phyloP scores from a whole-genome alignment of 2,797 vertebrate species.

The Sebastes baramenuke region DNA sequence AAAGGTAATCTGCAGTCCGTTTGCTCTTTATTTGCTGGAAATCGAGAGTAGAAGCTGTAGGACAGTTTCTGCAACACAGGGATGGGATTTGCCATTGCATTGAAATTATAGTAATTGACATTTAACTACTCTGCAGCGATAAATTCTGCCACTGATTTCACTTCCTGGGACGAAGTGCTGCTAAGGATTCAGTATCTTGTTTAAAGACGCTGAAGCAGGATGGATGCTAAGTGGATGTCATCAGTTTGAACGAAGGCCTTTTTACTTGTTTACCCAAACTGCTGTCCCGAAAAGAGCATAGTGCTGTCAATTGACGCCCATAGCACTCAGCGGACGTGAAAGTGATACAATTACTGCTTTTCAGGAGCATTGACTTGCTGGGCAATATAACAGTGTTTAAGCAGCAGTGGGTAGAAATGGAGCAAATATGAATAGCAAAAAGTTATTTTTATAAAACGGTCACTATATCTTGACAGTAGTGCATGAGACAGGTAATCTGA shows the following conservation, averaged over 20 bases:
- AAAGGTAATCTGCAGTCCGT: background rate
- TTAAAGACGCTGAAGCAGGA: background rate
- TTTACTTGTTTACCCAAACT: background rate
- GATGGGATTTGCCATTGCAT: background rate
- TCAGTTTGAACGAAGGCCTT: background rate
- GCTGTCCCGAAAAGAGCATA: background rate
- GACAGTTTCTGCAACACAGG: background rate
- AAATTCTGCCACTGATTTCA: background rate
- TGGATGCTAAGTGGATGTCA: background rate
- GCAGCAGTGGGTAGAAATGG: too few relatives aligned
- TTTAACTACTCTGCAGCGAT: background rate
- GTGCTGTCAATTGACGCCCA: background rate
- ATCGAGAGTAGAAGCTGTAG: background rate
- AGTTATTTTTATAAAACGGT: too few relatives aligned
- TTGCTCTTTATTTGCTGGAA: constrained; percentile 13
- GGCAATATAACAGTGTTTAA: background rate
- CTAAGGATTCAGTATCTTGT: background rate
- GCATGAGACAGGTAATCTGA: too few relatives aligned
- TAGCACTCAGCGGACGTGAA: background rate
- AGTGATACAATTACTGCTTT: background rate
- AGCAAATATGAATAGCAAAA: too few relatives aligned
- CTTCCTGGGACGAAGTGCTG: background rate
- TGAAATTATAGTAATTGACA: constrained; percentile 9
- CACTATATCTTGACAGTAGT: too few relatives aligned
- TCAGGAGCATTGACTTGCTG: background rate